Conservation (phyloP, 2,113 vertebrate species). For the Bubo scandiacus region DNA sequence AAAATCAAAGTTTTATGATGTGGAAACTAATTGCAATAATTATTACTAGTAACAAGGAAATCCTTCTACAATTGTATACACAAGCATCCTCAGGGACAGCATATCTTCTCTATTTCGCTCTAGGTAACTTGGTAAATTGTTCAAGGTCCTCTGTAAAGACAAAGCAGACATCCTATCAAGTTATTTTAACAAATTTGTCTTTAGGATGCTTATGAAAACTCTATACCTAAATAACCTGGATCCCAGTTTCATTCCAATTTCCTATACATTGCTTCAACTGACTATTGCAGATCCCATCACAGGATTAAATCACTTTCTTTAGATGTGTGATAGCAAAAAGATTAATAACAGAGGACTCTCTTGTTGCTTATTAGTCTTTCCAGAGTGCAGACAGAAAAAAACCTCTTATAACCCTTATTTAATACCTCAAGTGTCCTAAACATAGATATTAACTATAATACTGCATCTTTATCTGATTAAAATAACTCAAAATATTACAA, state of each 20-base stretch:
- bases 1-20: background rate
- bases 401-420: background rate
- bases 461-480: background rate
- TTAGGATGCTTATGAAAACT: background rate
- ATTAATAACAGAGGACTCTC: background rate
- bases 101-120: background rate
- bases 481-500: background rate
- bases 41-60: background rate
- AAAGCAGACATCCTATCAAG: background rate
- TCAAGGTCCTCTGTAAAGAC: background rate
- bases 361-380: background rate
- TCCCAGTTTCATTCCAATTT: background rate
- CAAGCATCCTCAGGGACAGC: background rate
- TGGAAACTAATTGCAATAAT: background rate
- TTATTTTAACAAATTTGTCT: background rate
- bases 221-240: background rate
- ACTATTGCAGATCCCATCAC: background rate
- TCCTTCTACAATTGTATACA: background rate
- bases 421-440: background rate
- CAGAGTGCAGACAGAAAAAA: background rate
- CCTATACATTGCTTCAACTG: background rate
- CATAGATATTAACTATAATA: background rate
- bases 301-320: background rate
- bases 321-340: rapidly evolving
- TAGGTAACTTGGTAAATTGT: background rate